These are phyloP conservation scores for Punctoribates punctum DNA, from an alignment of 2,888 invertebrate species.

Conservation along the genomic window DNA sequence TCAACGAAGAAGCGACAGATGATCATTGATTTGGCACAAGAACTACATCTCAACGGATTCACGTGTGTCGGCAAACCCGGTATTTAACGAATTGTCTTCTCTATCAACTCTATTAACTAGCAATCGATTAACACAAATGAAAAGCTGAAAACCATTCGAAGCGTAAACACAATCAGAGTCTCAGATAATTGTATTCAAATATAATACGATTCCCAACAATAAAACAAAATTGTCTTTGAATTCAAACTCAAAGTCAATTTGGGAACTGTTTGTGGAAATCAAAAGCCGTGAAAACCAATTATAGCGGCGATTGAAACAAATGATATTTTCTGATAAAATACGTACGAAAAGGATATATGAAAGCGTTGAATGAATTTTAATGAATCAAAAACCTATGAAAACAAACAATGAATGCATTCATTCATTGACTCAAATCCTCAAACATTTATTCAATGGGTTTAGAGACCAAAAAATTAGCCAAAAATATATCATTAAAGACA, in stretches of 20 bases:
- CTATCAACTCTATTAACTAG: background rate
- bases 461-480: background rate
- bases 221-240: too few species aligned
- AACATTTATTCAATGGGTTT: too few species aligned
- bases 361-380: background rate
- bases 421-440: background rate
- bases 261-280: too few species aligned
- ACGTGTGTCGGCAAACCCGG: slow-evolving; percentile 43
- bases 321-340: background rate
- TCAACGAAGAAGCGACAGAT: slow-evolving; percentile 40
- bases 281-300: too few species aligned
- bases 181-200: background rate
- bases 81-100: slow-evolving; percentile 9
- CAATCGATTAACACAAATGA: background rate
- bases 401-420: background rate
- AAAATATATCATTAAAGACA: background rate
- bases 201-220: background rate
- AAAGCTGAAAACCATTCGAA: background rate
- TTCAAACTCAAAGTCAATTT: too few species aligned
- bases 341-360: background rate
- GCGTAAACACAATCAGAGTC: slow-evolving; percentile 6
- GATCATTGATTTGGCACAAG: slow-evolving; percentile 35
- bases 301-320: background rate
- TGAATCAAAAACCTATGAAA: background rate
- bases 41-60: slow-evolving; percentile 40